phyloP scores from a whole-genome alignment of 2,113 vertebrate genomes.

The Myxocyprinus asiaticus region DNA sequence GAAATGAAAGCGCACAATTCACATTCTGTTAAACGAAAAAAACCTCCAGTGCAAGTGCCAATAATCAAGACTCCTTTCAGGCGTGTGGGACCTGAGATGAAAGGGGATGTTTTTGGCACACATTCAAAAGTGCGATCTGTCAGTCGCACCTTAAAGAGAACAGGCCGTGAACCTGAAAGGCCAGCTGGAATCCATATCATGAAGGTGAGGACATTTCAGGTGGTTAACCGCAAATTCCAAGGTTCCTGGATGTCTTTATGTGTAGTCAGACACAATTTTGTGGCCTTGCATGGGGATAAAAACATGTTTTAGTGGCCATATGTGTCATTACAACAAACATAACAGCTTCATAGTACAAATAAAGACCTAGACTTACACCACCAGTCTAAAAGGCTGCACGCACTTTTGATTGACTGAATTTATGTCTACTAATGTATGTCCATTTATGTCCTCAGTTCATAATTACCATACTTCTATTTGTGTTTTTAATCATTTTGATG shows the following conservation, averaged over 20 bases:
- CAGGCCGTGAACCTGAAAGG: background rate
- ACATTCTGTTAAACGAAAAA: constrained; percentile 45
- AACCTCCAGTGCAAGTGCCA: constrained; percentile 59
- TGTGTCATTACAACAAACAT: too few relatives aligned
- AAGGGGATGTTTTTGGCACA: constrained; percentile 68
- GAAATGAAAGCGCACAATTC: constrained; percentile 45
- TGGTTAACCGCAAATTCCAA: constrained; percentile 14
- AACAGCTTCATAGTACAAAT: too few relatives aligned
- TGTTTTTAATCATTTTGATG: too few relatives aligned
- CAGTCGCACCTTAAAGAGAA: constrained; percentile 55
- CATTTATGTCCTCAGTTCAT: too few relatives aligned
- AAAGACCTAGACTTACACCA: too few relatives aligned
- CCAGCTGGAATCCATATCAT: constrained; percentile 21
- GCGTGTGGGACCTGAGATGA: constrained; percentile 61
- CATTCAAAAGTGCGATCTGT: constrained; percentile 67
- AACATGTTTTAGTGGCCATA: too few relatives aligned
- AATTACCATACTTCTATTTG: too few relatives aligned
- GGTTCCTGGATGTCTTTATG: background rate
- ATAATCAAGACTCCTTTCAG: constrained; percentile 59
- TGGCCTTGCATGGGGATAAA: too few relatives aligned
- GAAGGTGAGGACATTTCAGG: constrained; percentile 26
- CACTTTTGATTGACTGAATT: too few relatives aligned
- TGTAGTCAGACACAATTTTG: background rate
- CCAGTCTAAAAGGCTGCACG: too few relatives aligned
- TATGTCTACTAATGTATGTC: too few relatives aligned